These are phyloP conservation scores for Sterna hirundo DNA, from an alignment of 2,113 vertebrate genomes.

Conservation along the genomic window DNA sequence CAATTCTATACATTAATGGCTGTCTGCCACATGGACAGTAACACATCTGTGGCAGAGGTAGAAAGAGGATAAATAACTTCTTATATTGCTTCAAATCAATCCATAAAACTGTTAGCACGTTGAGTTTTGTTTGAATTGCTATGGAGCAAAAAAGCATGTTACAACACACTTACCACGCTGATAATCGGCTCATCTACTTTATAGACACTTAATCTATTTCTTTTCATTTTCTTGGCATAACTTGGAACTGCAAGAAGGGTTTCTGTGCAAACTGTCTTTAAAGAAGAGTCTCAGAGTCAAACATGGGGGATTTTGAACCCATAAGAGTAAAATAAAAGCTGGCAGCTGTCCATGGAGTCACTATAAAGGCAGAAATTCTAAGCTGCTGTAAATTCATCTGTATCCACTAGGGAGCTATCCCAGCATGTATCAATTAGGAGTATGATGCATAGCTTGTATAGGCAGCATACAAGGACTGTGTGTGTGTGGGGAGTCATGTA, in stretches of 20 bases:
- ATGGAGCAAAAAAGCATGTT: not conserved
- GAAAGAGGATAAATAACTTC: not conserved
- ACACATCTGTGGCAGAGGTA: not conserved
- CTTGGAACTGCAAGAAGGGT: not conserved
- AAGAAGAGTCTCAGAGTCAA: not conserved
- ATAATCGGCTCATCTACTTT: slow-evolving; percentile 14
- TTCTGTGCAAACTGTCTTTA: not conserved
- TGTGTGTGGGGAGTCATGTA: rapidly evolving
- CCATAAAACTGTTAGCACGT: not conserved
- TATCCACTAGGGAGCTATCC: not conserved
- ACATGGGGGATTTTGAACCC: not conserved
- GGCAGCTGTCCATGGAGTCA: not conserved
- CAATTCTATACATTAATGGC: rapidly evolving
- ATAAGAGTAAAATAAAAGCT: not conserved
- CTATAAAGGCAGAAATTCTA: not conserved
- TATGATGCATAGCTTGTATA: not conserved
- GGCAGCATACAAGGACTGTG: not conserved
- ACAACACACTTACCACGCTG: not conserved
- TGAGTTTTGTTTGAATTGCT: not conserved
- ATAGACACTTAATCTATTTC: not conserved
- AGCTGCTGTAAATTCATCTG: not conserved
- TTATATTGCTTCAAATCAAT: not conserved
- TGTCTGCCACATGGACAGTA: not conserved
- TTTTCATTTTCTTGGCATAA: not conserved
- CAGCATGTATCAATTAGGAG: not conserved